Percentiles rank a stretch among this genome's conserved stretches.
These are phyloP conservation scores for Rhaphigaster nebulosa DNA, from an alignment of 2,888 invertebrate genomes.

Conservation along the genomic window DNA sequence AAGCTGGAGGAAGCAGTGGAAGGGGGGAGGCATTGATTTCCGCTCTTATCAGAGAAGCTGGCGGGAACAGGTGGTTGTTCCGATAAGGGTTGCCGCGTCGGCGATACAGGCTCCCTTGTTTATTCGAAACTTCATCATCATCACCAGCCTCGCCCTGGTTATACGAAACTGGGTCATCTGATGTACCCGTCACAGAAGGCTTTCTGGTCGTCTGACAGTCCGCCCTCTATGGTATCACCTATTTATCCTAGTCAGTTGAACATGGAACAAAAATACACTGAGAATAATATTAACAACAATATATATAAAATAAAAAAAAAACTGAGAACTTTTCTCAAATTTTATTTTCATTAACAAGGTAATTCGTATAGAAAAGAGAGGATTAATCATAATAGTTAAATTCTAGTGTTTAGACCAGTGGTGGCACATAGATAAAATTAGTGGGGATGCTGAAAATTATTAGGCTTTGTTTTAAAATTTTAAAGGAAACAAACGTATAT, in stretches of 20 bases:
- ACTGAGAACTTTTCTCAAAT: too few relatives aligned
- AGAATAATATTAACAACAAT: not conserved
- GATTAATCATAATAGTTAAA: too few relatives aligned
- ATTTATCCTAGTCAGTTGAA: not conserved
- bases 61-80: slow-evolving; percentile 32
- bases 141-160: not conserved
- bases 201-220: not conserved
- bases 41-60: slow-evolving; percentile 8
- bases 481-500: too few relatives aligned
- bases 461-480: too few relatives aligned
- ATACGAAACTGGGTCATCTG: not conserved
- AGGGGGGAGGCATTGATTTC: slow-evolving; percentile 40
- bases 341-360: too few relatives aligned
- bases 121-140: slow-evolving; percentile 42
- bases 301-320: not conserved
- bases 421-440: too few relatives aligned
- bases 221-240: not conserved
- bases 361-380: too few relatives aligned
- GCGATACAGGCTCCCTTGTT: slow-evolving; percentile 30
- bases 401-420: too few relatives aligned
- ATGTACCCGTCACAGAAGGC: not conserved
- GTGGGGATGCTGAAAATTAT: too few relatives aligned
- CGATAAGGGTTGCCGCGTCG: not conserved
- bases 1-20: not conserved
- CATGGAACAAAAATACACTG: not conserved